These are phyloP conservation scores for Peromyscus aztecus DNA, from an alignment of 2,797 vertebrate genomes.

Conservation along the genomic window DNA sequence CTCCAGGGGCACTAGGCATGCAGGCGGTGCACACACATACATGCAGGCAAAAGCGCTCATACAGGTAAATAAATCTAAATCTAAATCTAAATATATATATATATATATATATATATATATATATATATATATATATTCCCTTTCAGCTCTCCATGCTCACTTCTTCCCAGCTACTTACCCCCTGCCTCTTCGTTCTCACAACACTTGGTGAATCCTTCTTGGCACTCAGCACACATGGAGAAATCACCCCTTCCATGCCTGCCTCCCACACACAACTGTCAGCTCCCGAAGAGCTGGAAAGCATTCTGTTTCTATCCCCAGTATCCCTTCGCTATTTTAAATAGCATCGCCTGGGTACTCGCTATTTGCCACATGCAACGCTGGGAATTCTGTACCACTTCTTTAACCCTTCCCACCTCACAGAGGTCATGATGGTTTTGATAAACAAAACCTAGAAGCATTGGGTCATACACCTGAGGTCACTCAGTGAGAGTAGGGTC, in stretches of 20 bases:
- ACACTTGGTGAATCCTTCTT: background rate
- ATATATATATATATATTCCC: background rate
- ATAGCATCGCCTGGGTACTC: background rate
- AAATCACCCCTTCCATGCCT: background rate
- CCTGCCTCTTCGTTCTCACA: background rate
- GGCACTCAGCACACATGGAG: background rate
- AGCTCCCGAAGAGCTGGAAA: background rate
- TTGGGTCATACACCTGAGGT: background rate
- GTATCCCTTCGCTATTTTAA: conserved; percentile 2
- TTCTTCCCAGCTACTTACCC: background rate
- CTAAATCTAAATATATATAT: too few species aligned
- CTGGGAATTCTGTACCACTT: background rate
- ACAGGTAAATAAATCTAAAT: background rate
- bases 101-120: too few species aligned
- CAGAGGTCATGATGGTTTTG: background rate
- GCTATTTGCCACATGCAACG: background rate
- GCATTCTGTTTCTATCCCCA: background rate
- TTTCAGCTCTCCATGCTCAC: background rate
- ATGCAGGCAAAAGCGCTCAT: background rate
- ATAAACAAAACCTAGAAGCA: background rate
- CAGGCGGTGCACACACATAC: background rate
- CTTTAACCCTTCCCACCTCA: conserved; percentile 11
- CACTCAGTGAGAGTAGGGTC: background rate
- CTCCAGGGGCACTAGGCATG: background rate
- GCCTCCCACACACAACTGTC: conserved; percentile 20